Percentiles rank a stretch among this genome's conserved stretches.
Conservation (phyloP, 2,113 vertebrate species). For the Centropristis striata region DNA sequence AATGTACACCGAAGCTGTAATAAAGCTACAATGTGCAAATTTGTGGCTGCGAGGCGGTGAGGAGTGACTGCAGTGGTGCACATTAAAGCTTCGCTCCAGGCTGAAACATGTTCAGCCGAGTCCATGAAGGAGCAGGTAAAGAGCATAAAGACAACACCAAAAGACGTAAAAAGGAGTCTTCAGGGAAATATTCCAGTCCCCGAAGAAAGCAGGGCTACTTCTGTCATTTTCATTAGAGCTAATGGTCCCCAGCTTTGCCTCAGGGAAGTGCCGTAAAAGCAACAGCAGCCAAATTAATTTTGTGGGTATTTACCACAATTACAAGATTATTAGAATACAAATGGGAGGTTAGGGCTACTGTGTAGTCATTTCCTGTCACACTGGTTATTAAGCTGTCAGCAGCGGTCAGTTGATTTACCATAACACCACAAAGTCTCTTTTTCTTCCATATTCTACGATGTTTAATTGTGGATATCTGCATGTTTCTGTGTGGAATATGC, state of each 20-base stretch:
- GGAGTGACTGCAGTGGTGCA: background rate
- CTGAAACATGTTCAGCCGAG: background rate
- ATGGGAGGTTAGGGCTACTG: background rate
- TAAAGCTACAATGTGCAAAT: background rate
- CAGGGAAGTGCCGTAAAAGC: slow-evolving; percentile 46
- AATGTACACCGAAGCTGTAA: background rate
- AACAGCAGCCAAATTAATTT: slow-evolving; percentile 45
- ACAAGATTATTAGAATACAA: slow-evolving; percentile 22
- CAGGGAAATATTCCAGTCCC: slow-evolving; percentile 56
- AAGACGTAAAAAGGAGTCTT: slow-evolving; percentile 34
- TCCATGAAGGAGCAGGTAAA: background rate
- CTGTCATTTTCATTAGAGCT: slow-evolving; percentile 68
- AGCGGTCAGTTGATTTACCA: background rate
- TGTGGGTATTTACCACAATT: slow-evolving; percentile 15
- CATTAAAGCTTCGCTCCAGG: background rate
- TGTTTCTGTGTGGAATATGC: background rate
- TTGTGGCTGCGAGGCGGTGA: background rate
- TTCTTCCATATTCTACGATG: too few species aligned
- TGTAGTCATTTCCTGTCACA: background rate
- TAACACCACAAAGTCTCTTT: background rate
- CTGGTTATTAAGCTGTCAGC: background rate
- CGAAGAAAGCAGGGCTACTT: slow-evolving; percentile 37
- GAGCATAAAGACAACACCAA: background rate
- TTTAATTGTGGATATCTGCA: background rate
- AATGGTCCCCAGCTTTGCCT: slow-evolving; percentile 47